Conservation (phyloP, 2,888 invertebrate species). For the Thelaira solivaga region DNA sequence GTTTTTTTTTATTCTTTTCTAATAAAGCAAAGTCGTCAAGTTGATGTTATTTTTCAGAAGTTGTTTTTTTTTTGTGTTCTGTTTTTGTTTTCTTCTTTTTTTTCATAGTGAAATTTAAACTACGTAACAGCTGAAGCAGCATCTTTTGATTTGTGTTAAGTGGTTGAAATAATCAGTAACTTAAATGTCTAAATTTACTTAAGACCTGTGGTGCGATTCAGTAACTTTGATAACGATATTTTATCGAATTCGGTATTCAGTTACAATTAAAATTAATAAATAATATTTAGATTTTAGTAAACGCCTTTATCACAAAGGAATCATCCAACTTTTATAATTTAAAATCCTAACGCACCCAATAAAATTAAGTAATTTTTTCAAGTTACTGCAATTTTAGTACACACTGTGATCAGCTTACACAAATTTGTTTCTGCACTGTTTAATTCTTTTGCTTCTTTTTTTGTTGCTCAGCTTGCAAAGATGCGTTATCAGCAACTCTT, state of each 20-base stretch:
- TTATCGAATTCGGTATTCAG: too few relatives aligned
- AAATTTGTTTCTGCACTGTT: too few relatives aligned
- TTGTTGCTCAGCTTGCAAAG: not conserved
- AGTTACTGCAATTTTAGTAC: not conserved
- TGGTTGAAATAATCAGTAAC: not conserved
- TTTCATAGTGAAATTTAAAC: conserved; percentile 40
- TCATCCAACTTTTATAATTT: too few relatives aligned
- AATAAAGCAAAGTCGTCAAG: conserved; percentile 47
- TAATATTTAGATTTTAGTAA: too few relatives aligned
- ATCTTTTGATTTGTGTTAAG: not conserved
- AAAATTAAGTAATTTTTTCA: not conserved
- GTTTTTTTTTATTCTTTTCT: conserved; percentile 40
- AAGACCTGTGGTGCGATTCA: not conserved
- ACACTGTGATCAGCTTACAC: not conserved
- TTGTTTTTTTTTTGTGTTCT: not conserved
- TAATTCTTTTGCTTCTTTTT: too few relatives aligned
- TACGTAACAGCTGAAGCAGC: not conserved
- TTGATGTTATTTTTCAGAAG: conserved; percentile 20
- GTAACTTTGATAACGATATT: too few relatives aligned
- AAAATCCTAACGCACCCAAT: too few relatives aligned
- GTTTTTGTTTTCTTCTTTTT: not conserved
- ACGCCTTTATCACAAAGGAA: too few relatives aligned
- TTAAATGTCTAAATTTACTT: not conserved
- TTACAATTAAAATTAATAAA: too few relatives aligned
- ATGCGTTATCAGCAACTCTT: conserved; percentile 16